A percentile compares a stretch with the other conserved stretches of the same genome.
Evolutionary conservation across 2,797 vertebrate genomes (phyloP).

Genomic region (Microchirus variegatus): DNA sequence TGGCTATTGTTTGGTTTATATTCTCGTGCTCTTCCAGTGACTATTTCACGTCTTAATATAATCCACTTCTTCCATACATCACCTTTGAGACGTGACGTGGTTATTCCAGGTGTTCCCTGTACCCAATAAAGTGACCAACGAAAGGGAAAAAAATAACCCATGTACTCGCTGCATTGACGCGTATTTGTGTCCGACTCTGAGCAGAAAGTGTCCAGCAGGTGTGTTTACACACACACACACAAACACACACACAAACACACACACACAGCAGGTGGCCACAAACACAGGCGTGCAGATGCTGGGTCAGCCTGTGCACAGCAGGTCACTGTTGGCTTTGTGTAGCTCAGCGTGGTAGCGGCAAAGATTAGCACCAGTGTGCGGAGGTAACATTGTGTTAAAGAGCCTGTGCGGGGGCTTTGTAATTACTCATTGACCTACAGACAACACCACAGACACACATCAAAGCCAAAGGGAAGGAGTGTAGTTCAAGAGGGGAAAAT

Average conservation of each 20-base stretch:
- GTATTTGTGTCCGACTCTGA: constrained; percentile 44
- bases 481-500: background rate
- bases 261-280: constrained; percentile 56
- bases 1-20: too few species aligned
- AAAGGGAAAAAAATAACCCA: too few species aligned
- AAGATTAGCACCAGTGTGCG: constrained; percentile 67
- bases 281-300: constrained; percentile 70
- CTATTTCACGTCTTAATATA: too few species aligned
- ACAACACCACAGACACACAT: constrained; percentile 31
- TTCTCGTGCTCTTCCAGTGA: too few species aligned
- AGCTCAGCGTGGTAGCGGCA: constrained; percentile 59
- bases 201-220: constrained; percentile 43
- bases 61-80: too few species aligned
- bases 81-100: too few species aligned
- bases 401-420: constrained; percentile 44
- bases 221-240: constrained; percentile 18
- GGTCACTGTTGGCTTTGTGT: constrained; percentile 68
- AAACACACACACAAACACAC: constrained; percentile 10
- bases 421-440: constrained; percentile 66
- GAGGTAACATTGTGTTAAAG: constrained; percentile 64
- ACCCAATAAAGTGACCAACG: too few species aligned
- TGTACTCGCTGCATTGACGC: background rate
- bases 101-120: too few species aligned
- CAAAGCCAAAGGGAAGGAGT: constrained; percentile 11
- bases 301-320: constrained; percentile 68